Conservation (phyloP, 1,140 invertebrate genomes). For the Musca domestica region DNA sequence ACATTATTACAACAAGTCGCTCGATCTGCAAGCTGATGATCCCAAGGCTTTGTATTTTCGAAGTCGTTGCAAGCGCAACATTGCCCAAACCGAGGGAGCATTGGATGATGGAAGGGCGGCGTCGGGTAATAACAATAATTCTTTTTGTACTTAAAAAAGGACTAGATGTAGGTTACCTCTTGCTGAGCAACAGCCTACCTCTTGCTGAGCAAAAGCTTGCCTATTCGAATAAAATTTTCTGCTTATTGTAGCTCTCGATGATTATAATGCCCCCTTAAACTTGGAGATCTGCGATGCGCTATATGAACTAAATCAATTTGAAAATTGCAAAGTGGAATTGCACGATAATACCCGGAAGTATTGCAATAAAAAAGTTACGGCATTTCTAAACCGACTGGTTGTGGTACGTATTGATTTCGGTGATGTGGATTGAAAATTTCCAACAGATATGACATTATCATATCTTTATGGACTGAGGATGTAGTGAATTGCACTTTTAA, state of each 20-base stretch:
- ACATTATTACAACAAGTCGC: conserved; percentile 41
- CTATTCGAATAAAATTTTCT: background rate
- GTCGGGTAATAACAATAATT: too few relatives aligned
- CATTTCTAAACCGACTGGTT: conserved; percentile 32
- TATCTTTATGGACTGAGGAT: background rate
- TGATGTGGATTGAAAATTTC: too few relatives aligned
- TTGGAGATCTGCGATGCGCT: conserved; percentile 36
- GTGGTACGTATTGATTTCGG: conserved; percentile 27
- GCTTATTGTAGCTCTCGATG: background rate
- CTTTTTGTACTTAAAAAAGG: conserved; percentile 7
- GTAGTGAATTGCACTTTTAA: too few relatives aligned
- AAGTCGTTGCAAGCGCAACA: conserved; percentile 40
- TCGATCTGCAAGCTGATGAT: conserved; percentile 34
- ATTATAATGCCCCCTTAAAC: conserved; percentile 22
- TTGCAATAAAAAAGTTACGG: conserved; percentile 30
- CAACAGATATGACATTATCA: too few relatives aligned
- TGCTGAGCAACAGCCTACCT: background rate
- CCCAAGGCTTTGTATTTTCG: conserved; percentile 40
- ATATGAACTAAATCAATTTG: conserved; percentile 43
- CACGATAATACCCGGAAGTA: conserved; percentile 30
- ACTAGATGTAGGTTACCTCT: background rate
- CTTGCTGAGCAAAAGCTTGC: too few relatives aligned
- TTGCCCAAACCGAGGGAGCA: conserved; percentile 38
- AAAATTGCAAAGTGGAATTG: conserved; percentile 36
- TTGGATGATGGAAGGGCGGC: conserved; percentile 35